Evolutionary conservation across 2,113 vertebrate genomes (phyloP).

Genomic region (Zapornia atra): DNA sequence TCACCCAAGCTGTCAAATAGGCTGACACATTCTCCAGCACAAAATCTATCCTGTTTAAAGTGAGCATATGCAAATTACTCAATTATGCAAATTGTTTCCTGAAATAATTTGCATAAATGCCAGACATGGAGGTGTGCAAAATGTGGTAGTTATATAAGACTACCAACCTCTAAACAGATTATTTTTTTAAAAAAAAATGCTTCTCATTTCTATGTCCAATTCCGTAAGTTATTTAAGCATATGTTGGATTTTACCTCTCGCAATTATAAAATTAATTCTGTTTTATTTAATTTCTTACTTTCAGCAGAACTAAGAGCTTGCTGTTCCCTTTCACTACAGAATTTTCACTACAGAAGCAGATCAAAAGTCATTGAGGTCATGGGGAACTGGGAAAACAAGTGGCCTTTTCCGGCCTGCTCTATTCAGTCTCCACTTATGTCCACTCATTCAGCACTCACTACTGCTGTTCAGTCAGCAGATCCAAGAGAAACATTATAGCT

Average conservation of each 20-base stretch:
- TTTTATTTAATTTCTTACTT: background rate
- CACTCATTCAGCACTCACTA: background rate
- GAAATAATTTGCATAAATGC: conserved; percentile 18
- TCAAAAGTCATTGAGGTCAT: background rate
- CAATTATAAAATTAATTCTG: background rate
- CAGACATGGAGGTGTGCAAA: conserved; percentile 22
- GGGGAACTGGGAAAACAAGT: background rate
- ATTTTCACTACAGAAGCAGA: background rate
- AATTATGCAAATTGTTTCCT: background rate
- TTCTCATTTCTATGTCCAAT: background rate
- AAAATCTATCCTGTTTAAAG: background rate
- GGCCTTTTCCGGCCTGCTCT: background rate
- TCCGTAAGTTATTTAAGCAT: background rate
- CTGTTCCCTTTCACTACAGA: background rate
- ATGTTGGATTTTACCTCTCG: background rate
- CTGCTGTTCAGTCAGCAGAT: background rate
- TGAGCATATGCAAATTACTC: conserved; percentile 1
- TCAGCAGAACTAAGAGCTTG: background rate
- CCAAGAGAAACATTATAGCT: background rate
- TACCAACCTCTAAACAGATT: background rate
- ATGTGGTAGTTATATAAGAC: background rate
- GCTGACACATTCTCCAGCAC: background rate
- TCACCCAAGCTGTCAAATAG: background rate
- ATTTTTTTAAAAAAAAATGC: background rate
- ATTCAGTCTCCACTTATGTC: background rate